These are phyloP conservation scores for Leptarthrus brevirostris DNA, from an alignment of 2,888 invertebrate genomes.

Conservation along the genomic window DNA sequence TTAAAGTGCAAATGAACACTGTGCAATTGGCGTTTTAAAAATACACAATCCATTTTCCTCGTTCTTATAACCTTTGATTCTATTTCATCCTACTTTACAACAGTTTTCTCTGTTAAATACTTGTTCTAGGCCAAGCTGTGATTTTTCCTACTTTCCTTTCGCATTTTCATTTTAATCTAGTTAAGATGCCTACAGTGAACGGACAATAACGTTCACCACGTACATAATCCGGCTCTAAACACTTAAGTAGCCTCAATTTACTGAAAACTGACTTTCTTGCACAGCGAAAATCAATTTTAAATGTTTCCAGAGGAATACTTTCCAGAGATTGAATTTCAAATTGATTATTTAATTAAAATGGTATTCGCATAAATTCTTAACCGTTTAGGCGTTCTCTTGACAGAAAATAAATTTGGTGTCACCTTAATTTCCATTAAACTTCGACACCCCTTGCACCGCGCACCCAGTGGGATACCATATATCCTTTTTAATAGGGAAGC, in stretches of 20 bases:
- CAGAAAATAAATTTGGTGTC: conserved; percentile 30
- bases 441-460: not conserved
- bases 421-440: conserved; percentile 31
- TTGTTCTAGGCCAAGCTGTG: conserved; percentile 7
- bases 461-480: conserved; percentile 19
- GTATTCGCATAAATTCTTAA: conserved; percentile 17
- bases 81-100: not conserved
- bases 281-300: conserved; percentile 11
- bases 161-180: conserved; percentile 3
- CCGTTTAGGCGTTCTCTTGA: conserved; percentile 27
- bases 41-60: conserved; percentile 4
- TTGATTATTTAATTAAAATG: conserved; percentile 28
- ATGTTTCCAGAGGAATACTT: not conserved
- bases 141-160: not conserved
- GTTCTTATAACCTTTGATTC: conserved; percentile 2
- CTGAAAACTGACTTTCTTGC: not conserved
- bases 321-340: not conserved
- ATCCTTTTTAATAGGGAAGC: conserved; percentile 23
- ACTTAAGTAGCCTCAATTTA: conserved; percentile 33
- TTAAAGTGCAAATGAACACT: no score
- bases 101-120: not conserved
- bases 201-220: conserved; percentile 17
- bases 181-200: conserved; percentile 6
- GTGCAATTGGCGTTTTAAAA: no score
- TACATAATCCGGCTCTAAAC: not conserved